phyloP scores from a whole-genome alignment of 2,888 invertebrate genomes.

The Tanypteryx hageni region DNA sequence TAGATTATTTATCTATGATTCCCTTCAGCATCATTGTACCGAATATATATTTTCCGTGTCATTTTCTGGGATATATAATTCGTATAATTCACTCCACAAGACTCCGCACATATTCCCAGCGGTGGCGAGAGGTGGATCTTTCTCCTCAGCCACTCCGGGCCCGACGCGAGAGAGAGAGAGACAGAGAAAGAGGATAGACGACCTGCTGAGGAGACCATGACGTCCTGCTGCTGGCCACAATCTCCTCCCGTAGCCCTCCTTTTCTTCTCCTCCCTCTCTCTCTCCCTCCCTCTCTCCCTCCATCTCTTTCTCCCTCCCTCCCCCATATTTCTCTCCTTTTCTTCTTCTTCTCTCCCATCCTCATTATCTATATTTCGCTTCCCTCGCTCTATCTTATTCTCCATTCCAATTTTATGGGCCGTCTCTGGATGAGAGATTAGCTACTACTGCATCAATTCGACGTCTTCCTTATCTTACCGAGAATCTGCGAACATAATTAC shows the following conservation, averaged over 20 bases:
- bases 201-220: conserved; percentile 25
- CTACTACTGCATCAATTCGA: too few relatives aligned
- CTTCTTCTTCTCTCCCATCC: not conserved
- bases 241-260: conserved; percentile 34
- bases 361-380: too few relatives aligned
- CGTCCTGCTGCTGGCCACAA: conserved; percentile 34
- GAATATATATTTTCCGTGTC: not conserved
- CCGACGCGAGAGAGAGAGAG: not conserved
- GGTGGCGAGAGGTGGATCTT: conserved; percentile 12
- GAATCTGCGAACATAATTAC: too few relatives aligned
- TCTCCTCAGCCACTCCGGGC: not conserved
- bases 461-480: too few relatives aligned
- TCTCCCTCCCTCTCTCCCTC: not conserved
- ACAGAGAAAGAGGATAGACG: conserved; percentile 19
- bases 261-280: not conserved
- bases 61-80: not conserved
- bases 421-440: too few relatives aligned
- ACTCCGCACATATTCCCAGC: not conserved
- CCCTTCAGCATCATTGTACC: too few relatives aligned
- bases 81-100: conserved; percentile 10
- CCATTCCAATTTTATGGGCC: too few relatives aligned
- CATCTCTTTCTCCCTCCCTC: not conserved
- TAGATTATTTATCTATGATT: too few relatives aligned
- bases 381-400: too few relatives aligned
- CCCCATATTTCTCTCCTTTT: not conserved